Conservation (phyloP, 2,888 invertebrate genomes). For the Drosophila eohydei region DNA sequence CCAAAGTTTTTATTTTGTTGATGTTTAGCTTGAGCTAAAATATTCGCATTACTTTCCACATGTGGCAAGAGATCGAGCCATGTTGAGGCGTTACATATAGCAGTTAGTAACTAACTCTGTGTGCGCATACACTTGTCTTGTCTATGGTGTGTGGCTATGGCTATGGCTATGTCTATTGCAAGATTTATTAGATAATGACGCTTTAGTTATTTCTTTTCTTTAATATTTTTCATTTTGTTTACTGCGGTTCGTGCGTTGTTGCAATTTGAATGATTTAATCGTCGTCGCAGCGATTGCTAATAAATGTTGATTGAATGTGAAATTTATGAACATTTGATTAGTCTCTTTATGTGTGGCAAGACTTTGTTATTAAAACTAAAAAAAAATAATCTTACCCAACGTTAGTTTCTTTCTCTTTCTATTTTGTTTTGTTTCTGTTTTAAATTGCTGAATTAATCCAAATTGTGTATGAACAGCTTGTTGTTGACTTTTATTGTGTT, state of each 20-base stretch:
- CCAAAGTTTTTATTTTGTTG: slow-evolving; percentile 20
- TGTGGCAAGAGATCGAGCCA: slow-evolving; percentile 57
- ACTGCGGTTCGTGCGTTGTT: slow-evolving; percentile 56
- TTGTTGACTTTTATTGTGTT: slow-evolving; percentile 4
- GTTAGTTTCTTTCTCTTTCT: slow-evolving; percentile 5
- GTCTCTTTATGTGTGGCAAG: slow-evolving; percentile 5
- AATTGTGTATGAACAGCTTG: slow-evolving; percentile 15
- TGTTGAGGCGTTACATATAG: slow-evolving; percentile 50
- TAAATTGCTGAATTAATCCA: slow-evolving; percentile 61
- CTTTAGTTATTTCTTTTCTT: slow-evolving; percentile 55
- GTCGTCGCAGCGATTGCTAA: slow-evolving; percentile 41
- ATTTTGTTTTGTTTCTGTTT: neutral
- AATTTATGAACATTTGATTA: slow-evolving; percentile 47
- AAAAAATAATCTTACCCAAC: slow-evolving; percentile 42
- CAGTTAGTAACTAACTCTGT: slow-evolving; percentile 7
- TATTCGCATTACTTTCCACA: slow-evolving; percentile 51
- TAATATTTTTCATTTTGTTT: slow-evolving; percentile 22
- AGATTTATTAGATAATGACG: slow-evolving; percentile 75
- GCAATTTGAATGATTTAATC: slow-evolving; percentile 76
- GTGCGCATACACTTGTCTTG: slow-evolving; percentile 1
- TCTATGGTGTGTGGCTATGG: neutral
- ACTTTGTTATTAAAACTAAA: neutral
- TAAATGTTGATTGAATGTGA: slow-evolving; percentile 54
- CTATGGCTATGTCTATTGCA: slow-evolving; percentile 51
- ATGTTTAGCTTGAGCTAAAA: neutral